Evolutionary conservation across 2,113 vertebrate species (phyloP).

Genomic region (Sturnus vulgaris): DNA sequence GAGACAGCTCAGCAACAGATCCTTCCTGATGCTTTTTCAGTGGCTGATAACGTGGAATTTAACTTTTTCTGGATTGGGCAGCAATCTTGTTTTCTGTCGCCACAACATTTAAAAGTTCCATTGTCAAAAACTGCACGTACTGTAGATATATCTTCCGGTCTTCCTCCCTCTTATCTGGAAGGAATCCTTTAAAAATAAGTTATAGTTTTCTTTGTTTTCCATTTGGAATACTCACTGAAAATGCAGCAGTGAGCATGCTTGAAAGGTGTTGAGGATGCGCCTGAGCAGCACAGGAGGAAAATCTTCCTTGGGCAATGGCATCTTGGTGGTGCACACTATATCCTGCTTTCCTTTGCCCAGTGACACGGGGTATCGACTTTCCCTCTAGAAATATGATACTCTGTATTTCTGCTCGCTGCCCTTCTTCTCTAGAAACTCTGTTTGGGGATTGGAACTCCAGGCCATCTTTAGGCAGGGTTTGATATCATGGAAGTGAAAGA

Average conservation of each 20-base stretch:
- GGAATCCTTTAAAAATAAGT: not conserved
- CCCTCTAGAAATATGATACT: fast-evolving
- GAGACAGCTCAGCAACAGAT: not conserved
- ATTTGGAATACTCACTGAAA: not conserved
- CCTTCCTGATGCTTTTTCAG: not conserved
- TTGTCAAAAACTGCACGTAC: not conserved
- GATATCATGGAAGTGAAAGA: not conserved
- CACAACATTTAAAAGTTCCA: not conserved
- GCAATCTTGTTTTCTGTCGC: not conserved
- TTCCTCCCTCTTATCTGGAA: not conserved
- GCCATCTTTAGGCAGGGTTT: not conserved
- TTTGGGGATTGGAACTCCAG: not conserved
- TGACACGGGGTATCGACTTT: not conserved
- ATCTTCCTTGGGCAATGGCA: not conserved
- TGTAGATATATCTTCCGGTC: not conserved
- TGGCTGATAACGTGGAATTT: constrained; percentile 45
- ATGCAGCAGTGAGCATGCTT: fast-evolving
- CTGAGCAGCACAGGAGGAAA: not conserved
- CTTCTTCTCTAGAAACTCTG: not conserved
- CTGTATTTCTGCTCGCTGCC: not conserved
- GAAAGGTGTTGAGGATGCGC: not conserved
- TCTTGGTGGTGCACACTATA: not conserved
- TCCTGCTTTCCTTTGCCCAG: not conserved
- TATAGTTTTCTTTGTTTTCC: not conserved
- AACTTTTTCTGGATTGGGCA: constrained; percentile 4